Evolutionary conservation across 2,888 invertebrate species (phyloP), one percentile per base, ranked within the genome.

Genomic region (Leptarthrus brevirostris): DNA sequence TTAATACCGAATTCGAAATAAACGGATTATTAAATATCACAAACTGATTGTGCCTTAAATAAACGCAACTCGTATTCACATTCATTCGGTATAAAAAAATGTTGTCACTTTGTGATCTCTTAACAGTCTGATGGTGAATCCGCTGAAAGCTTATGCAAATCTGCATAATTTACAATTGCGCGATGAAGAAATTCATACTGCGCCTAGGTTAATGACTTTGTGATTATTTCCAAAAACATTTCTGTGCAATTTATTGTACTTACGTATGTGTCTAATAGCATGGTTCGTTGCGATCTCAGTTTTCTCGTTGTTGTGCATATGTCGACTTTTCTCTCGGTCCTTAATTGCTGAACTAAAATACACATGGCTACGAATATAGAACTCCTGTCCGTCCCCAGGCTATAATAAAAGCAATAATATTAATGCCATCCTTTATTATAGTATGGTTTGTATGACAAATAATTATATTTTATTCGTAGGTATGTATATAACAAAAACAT

Each of bases 121-220:
- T 61, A 56, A 56, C 79, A 79, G 56, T 79, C 79, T 75, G 79
- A 77, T 76, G 80, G 79, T 54, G 80, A 80, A 74, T 83, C 83
- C 56, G 81, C 77, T 74, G 84, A 83, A 77, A 94, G 86, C 85
- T 92, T 92, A 86, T 94, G 94, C 79, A 95, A 89, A 85, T 95
- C 94, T 78, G 93, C 92, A 83, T 95, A 95, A 87, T 94, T 94
- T 78, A 94, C 89, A 85, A 95, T 93, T 84, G 94, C 95, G 87
- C 95, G 92, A 87, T 96, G 93, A 81, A 96, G 89, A 87, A 95
- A 95, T 89, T 95, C 95, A 86, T 95, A 96, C 87, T 95, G 95
- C 85, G 93, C 91, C 95, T 95, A 87, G 30, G 88, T 20, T 22
- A 88, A 76, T 52, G 4, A 30, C 8, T 30, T 6, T 30, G n/a